Base-by-base conservation (phyloP, 2,797 vertebrate genomes). In the Nasua narica region DNA sequence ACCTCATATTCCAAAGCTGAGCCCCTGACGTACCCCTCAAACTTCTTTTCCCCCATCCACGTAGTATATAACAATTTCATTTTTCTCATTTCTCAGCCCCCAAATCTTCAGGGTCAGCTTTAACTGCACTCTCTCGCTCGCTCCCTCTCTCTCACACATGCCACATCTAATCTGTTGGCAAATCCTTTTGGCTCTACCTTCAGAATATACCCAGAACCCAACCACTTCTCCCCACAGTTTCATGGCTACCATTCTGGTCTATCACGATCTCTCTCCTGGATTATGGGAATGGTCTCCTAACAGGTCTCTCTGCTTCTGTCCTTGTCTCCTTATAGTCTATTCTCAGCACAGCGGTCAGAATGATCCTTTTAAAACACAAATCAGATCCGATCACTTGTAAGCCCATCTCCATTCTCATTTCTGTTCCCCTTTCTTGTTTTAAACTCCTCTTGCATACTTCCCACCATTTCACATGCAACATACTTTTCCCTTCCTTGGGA, bases 1-100 rank as follows among this genome's bases (percentile, higher is more conserved):
- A 82, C 29, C 52, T 60, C 72, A 91, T 48, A n/a, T 60, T 94
- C 62, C 82, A 56, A 90, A 95, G 89, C n/a, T 56, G 43, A 94
- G n/a, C 58, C 74, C 70, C 35, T 74, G 2, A 83, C 29, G 37
- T 9, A n/a, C 4, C 19, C 12, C 27, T 25, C 32, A 89, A 50
- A 19, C n/a, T 32, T 72, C 77, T 2, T 32, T 70, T 32, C 23
- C 54, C 56, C 58, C 65, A 60, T 52, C 76, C 7, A 1, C 8
- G 62, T 58, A 87, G 13, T 52, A 89, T 56, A 35, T 1, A 54
- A 3, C 77, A 90, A 76, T 43, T 92, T 52, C 60, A 92, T 81
- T 79, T 40, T 78, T 90, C 62, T 60, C 50, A 32, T 52, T 92
- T 84, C 86, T 90, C 52, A 85, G 72, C 15, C 50, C n/a, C 70